phyloP scores from a whole-genome alignment of 2,113 vertebrate genomes.

The Setophaga petechia region DNA sequence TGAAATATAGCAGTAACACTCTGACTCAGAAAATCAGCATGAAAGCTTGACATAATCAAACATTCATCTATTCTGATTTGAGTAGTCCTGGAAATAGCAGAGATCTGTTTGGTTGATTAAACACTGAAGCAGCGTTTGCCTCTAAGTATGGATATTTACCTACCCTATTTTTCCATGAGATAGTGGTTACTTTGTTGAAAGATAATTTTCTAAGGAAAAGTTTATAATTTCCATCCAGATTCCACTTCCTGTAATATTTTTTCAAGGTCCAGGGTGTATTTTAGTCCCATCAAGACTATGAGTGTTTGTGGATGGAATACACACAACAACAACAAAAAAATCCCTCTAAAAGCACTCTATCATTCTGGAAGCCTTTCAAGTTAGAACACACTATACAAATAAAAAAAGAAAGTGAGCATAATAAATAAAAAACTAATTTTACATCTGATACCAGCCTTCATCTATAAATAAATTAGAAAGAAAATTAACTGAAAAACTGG shows the following conservation, averaged over 20 bases:
- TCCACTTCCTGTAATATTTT: not conserved
- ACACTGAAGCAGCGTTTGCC: not conserved
- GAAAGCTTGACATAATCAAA: not conserved
- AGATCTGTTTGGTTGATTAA: not conserved
- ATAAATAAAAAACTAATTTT: not conserved
- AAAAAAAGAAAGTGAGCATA: not conserved
- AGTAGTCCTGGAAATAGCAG: not conserved
- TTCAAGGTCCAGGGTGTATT: not conserved
- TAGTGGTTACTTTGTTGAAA: not conserved
- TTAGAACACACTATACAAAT: not conserved
- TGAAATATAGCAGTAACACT: not conserved
- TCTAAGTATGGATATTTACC: not conserved
- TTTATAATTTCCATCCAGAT: not conserved
- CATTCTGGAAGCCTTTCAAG: not conserved
- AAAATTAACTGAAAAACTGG: not conserved
- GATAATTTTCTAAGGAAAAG: not conserved
- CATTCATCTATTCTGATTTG: not conserved
- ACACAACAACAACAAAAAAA: not conserved
- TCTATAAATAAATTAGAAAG: not conserved
- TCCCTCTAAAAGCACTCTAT: not conserved
- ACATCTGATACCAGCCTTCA: not conserved
- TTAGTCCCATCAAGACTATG: not conserved
- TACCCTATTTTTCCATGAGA: not conserved
- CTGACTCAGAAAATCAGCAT: not conserved
- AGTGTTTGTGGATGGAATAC: not conserved